A percentile compares a stretch with the other conserved stretches of the same genome.
phyloP scores from a whole-genome alignment of 2,797 vertebrate genomes.

The Leptoclinus maculatus region DNA sequence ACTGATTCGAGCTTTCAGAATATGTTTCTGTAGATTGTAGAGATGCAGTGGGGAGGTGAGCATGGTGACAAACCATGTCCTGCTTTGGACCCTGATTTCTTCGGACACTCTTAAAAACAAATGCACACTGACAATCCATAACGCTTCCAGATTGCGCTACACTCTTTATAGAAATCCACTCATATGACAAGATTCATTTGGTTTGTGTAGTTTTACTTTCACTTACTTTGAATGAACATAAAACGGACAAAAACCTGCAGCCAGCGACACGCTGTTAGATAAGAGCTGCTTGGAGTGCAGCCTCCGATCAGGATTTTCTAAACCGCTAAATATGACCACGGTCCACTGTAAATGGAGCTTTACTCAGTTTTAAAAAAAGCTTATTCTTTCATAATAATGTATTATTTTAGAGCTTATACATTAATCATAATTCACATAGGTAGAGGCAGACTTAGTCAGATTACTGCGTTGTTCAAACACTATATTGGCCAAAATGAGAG shows the following conservation, averaged over 20 bases:
- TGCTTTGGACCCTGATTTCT: neutral
- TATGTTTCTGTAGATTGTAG: neutral
- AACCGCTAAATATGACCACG: constrained; percentile 39
- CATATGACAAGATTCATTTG: neutral
- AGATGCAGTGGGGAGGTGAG: neutral
- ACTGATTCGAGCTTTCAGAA: neutral
- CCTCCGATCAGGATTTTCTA: constrained; percentile 44
- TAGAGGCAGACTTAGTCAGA: constrained; percentile 66
- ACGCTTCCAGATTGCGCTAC: no score
- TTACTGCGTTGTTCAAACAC: constrained; percentile 70
- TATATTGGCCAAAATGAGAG: constrained; percentile 57
- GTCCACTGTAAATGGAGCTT: constrained; percentile 60
- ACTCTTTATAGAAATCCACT: neutral
- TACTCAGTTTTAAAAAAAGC: constrained; percentile 51
- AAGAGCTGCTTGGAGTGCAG: constrained; percentile 32
- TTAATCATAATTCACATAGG: constrained; percentile 70
- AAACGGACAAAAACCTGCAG: neutral
- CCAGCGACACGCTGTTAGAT: constrained; percentile 4
- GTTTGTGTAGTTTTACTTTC: neutral
- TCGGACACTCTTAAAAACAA: neutral
- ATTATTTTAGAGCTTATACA: constrained; percentile 56
- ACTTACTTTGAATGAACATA: neutral
- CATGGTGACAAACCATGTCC: neutral
- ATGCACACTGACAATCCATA: neutral
- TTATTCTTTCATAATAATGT: constrained; percentile 58